These are phyloP conservation scores for Myotis planiceps DNA, from an alignment of 2,797 vertebrate genomes.

Conservation along the genomic window DNA sequence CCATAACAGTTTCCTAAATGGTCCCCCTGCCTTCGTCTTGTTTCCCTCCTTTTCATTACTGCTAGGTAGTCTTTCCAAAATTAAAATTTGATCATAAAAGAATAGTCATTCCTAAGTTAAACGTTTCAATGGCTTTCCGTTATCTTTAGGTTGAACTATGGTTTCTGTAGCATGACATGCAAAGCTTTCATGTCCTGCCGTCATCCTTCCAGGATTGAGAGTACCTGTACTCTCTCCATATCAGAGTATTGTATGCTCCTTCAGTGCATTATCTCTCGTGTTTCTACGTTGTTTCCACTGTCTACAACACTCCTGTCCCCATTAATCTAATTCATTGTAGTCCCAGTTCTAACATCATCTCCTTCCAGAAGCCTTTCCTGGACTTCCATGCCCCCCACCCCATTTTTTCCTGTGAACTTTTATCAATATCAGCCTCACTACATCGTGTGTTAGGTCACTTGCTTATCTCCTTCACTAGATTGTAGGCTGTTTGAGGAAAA, in stretches of 20 bases:
- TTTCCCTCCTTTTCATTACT: neutral
- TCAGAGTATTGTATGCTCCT: constrained; percentile 34
- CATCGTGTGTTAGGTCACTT: neutral
- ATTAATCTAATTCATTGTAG: neutral
- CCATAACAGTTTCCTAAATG: neutral
- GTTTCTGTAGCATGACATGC: neutral
- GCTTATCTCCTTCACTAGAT: neutral
- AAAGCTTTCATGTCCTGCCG: neutral
- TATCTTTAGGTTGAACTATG: constrained; percentile 13
- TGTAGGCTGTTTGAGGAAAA: neutral
- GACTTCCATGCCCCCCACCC: neutral
- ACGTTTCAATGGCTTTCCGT: neutral
- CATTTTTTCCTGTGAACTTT: neutral
- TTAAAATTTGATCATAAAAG: constrained; percentile 10
- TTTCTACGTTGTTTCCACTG: constrained; percentile 15
- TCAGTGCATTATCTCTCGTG: neutral
- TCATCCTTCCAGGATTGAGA: neutral
- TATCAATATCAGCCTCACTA: neutral
- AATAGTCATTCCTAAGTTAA: neutral
- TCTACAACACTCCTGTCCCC: neutral
- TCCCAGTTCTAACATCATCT: neutral
- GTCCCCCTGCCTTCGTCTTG: neutral
- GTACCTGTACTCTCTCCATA: neutral
- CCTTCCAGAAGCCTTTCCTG: neutral
- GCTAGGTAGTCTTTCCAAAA: neutral